These are phyloP conservation scores for Caenorhabditis japonica DNA, from an alignment of 2,888 invertebrate species.

Conservation along the genomic window DNA sequence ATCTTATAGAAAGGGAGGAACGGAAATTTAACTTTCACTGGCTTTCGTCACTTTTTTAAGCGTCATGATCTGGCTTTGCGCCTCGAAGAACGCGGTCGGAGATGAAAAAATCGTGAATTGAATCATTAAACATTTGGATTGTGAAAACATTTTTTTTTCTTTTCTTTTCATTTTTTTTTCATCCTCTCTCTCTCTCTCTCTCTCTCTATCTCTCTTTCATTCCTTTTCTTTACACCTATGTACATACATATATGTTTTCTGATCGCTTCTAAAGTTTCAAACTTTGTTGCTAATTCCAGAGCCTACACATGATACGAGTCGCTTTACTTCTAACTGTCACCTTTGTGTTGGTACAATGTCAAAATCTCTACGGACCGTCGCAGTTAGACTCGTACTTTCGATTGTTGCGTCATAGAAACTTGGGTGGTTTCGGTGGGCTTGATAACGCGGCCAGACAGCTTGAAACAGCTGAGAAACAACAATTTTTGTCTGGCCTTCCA, in stretches of 20 bases:
- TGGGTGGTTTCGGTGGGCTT: slow-evolving; percentile 42
- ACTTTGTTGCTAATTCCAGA: slow-evolving; percentile 10
- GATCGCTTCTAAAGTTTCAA: not conserved
- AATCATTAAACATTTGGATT: slow-evolving; percentile 35
- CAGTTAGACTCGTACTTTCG: slow-evolving; percentile 48
- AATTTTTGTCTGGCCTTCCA: slow-evolving; percentile 46
- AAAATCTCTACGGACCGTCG: slow-evolving; percentile 48
- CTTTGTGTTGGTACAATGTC: slow-evolving; percentile 15
- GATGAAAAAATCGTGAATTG: slow-evolving; percentile 22
- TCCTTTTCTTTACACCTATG: slow-evolving; percentile 6
- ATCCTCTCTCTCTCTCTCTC: slow-evolving; percentile 10
- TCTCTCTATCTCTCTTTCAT: slow-evolving; percentile 3
- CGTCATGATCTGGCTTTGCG: slow-evolving; percentile 39
- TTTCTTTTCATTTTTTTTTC: slow-evolving; percentile 8
- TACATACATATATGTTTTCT: not conserved
- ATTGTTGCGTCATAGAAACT: slow-evolving; percentile 32
- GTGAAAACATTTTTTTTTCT: slow-evolving; percentile 2
- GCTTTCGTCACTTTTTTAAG: slow-evolving; percentile 29
- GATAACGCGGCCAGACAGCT: slow-evolving; percentile 28
- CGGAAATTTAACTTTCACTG: slow-evolving; percentile 47
- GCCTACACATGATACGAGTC: slow-evolving; percentile 23
- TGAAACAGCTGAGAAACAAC: slow-evolving; percentile 35
- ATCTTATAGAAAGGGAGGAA: slow-evolving; percentile 22
- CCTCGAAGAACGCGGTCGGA: slow-evolving; percentile 29
- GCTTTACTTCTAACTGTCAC: slow-evolving; percentile 5